Base-by-base conservation (phyloP, 2,113 vertebrate genomes). In the Malurus cyaneus region DNA sequence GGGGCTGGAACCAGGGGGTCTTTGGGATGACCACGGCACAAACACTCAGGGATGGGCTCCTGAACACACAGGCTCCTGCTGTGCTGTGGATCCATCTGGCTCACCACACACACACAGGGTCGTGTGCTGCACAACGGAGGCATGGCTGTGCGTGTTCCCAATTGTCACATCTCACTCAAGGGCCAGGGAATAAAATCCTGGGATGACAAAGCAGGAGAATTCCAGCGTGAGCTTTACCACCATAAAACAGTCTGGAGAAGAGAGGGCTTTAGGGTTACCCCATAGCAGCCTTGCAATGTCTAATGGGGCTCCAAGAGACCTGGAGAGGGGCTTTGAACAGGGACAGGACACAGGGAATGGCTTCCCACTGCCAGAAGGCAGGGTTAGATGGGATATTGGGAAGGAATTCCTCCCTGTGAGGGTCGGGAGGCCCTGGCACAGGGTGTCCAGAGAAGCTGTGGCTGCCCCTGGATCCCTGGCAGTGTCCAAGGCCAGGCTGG, bases 11-110 rank as follows among this genome's bases (percentile, higher is more conserved):
- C 8, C 2, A 5, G 21, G 29, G 29, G 44, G 80, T 15, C 20
- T 14, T 41, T 42, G 54, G 34, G 5, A 1, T 13, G 17, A 62
- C 52, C 54, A 18, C 0, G 1, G 64, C n/a, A 54, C 29, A 36
- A 61, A 29, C 8, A 23, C 12, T 18, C 19, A 12, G n/a, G 56
- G 50, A 14, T 1, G 6, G 66, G 44, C 56, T 49, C 11, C 14
- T 2, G 36, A 86, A 67, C 9, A 1, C 1, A 12, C 23, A 26
- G 65, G 42, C 20, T 88, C 19, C 52, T 46, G 18, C 4, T 17
- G 61, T 24, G 41, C 6, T 67, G 44, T 28, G 23, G 62, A 41
- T 64, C 39, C 66, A 34, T 42, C 66, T 39, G 29, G 60, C 67
- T 81, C 65, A 47, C 47, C 5, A 11, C 16, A 9, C 20, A 8